Evolutionary conservation across 2,888 invertebrate species (phyloP).

Genomic region (Eupithecia inturbata): DNA sequence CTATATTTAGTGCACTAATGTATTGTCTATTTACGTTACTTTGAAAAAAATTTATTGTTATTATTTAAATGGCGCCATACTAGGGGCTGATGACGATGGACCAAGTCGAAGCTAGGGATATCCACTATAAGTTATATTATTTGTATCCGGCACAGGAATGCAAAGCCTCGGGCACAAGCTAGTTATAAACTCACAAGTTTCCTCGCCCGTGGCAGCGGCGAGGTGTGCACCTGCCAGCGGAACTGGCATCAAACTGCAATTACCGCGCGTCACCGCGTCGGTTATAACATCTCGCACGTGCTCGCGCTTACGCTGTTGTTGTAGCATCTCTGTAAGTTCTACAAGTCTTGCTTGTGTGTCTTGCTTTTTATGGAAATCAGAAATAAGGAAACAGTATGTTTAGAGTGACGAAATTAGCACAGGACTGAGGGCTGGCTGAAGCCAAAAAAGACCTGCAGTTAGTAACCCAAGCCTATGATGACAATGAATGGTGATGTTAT

Average conservation of each 20-base stretch:
- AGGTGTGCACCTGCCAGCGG: slow-evolving; percentile 28
- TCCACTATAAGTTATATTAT: not conserved
- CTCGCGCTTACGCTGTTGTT: not conserved
- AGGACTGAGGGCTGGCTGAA: not conserved
- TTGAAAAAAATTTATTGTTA: too few species aligned
- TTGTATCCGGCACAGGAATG: not conserved
- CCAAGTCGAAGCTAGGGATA: not conserved
- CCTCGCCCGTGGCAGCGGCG: not conserved
- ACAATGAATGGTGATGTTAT: not conserved
- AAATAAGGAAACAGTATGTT: not conserved
- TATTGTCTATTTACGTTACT: too few species aligned
- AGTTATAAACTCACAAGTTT: not conserved
- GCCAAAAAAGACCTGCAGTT: not conserved
- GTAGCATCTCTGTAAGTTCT: slow-evolving; percentile 2
- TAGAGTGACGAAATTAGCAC: not conserved
- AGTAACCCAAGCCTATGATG: not conserved
- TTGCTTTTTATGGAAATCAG: not conserved
- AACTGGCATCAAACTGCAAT: slow-evolving; percentile 39
- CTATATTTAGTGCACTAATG: too few species aligned
- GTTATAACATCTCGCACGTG: slow-evolving; percentile 3
- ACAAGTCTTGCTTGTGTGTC: not conserved
- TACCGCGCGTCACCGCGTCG: slow-evolving; percentile 23
- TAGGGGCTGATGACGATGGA: not conserved
- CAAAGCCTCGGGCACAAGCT: not conserved
- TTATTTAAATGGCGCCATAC: too few species aligned